Base-by-base conservation (phyloP, 1,140 invertebrate species). In the Bemisia tabaci region DNA sequence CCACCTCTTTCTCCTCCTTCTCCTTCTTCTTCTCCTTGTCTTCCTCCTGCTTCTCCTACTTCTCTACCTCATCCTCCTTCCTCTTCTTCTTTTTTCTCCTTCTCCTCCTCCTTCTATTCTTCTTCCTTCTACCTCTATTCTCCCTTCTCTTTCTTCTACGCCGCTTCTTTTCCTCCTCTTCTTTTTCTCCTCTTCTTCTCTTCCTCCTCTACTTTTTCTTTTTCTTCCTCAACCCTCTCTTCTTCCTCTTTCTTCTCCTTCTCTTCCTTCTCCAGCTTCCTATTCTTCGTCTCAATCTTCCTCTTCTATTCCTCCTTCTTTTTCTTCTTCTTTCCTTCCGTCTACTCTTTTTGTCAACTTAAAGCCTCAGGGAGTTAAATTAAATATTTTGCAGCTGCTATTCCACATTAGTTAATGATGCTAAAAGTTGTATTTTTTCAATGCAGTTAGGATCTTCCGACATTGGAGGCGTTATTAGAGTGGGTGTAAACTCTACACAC, bases 71-170 rank as follows among this genome's bases (percentile, higher is more conserved):
- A 5, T 24, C 62, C 25, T 24, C 24, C 25, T 9, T 25, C 24
- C 62, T 21, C 33, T 21, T 25, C 21, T 63, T 24, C 33, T 63
- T n/a, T 24, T 25, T 2, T 25, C 25, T 24, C 24, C 33, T 33
- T 21, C 21, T 21, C n/a, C 25, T 21, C 25, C 21, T 33, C 33
- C 5, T 2, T 33, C 25, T 33, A 25, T 24, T 22, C 24, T 22
- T 33, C 62, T 63, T 24, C 25, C 12, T 26, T 21, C 25, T 24
- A n/a, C 25, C 9, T 25, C 9, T n/a, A 2, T 21, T 63, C 62
- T 63, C 62, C 33, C 33, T 1, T 63, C 62, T 63, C 62, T 63
- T 24, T 33, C 21, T 21, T 26, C 21, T 22, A n/a, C 62, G 62
- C 25, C 25, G 25, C 33, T 22, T 5, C 33, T 5, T 26, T 63